Percentiles rank a stretch among this genome's conserved stretches.
Conservation (phyloP, 2,113 vertebrate species). For the Cyanoramphus novaezelandiae region DNA sequence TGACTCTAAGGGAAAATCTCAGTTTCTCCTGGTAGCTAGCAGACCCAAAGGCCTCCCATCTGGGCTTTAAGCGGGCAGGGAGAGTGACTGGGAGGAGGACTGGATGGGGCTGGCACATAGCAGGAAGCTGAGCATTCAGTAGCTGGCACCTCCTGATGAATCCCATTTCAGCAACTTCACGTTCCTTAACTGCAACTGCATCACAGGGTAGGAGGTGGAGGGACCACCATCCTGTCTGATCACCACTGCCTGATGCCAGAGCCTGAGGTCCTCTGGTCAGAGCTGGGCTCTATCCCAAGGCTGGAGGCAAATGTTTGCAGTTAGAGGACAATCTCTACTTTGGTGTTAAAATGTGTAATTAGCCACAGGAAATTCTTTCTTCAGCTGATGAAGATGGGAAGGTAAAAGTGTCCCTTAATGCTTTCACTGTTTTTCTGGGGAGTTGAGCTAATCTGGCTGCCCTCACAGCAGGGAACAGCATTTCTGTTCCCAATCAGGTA, state of each 20-base stretch:
- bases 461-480: not conserved
- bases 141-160: not conserved
- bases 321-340: not conserved
- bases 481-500: not conserved
- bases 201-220: not conserved
- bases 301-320: not conserved
- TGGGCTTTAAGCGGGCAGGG: not conserved
- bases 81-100: not conserved
- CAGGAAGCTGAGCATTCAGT: not conserved
- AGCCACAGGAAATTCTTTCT: slow-evolving; percentile 28
- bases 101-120: not conserved
- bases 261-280: not conserved
- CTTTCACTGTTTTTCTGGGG: not conserved
- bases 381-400: slow-evolving; percentile 30
- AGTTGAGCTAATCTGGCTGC: not conserved
- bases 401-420: not conserved
- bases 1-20: not conserved
- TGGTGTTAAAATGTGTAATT: slow-evolving; percentile 30
- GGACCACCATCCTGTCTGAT: not conserved
- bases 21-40: not conserved
- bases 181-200: not conserved
- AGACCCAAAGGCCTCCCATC: not conserved
- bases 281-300: not conserved
- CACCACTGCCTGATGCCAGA: fast-evolving
- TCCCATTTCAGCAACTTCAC: not conserved